Evolutionary conservation across 2,888 invertebrate species (phyloP).

Genomic region (Diachrysia chrysitis): DNA sequence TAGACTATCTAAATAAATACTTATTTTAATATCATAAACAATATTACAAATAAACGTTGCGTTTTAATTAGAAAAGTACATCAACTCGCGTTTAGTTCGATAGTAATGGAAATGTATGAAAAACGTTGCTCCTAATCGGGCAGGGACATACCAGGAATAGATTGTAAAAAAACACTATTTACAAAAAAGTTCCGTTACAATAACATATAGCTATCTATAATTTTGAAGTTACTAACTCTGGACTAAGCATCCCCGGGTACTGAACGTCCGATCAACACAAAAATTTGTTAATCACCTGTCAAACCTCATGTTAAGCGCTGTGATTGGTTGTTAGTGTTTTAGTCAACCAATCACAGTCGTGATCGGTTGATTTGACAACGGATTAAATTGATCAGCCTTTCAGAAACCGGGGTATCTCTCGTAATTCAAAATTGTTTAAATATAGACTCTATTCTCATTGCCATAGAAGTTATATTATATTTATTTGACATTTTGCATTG

Average conservation of each 20-base stretch:
- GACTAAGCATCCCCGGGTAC: too few relatives aligned
- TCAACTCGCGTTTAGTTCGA: constrained; percentile 61
- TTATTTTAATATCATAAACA: constrained; percentile 83
- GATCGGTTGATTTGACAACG: too few relatives aligned
- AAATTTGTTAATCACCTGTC: too few relatives aligned
- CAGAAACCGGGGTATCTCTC: too few relatives aligned
- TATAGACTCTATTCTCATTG: not conserved
- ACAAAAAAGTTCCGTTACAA: constrained; percentile 29
- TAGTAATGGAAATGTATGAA: constrained; percentile 65
- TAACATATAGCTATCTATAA: not conserved
- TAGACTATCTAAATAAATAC: constrained; percentile 85
- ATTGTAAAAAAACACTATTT: constrained; percentile 38
- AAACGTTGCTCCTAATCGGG: constrained; percentile 57
- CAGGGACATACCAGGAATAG: constrained; percentile 34
- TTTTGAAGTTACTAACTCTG: too few relatives aligned
- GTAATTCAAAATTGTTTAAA: not conserved
- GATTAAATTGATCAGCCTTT: too few relatives aligned
- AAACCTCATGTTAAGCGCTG: too few relatives aligned
- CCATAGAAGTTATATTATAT: not conserved
- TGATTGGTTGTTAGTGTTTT: too few relatives aligned
- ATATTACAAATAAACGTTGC: constrained; percentile 75
- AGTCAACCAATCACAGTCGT: too few relatives aligned
- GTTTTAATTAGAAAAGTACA: constrained; percentile 57
- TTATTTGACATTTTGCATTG: not conserved
- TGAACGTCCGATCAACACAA: too few relatives aligned